These are phyloP conservation scores for Acipenser ruthenus DNA, from an alignment of 2,797 vertebrate genomes.

Conservation along the genomic window DNA sequence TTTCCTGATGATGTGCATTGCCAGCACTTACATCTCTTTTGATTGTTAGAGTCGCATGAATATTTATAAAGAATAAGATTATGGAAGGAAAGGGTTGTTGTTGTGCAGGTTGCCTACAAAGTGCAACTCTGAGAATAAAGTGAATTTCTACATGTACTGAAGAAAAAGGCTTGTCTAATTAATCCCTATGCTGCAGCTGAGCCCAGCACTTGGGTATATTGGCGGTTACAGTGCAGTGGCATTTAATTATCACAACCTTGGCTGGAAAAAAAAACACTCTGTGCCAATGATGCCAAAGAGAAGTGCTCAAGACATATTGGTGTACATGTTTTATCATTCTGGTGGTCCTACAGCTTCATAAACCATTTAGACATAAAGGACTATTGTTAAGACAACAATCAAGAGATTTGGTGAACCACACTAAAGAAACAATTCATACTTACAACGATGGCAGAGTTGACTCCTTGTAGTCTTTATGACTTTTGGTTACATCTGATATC, in stretches of 20 bases:
- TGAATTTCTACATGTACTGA: neutral
- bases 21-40: conserved; percentile 1
- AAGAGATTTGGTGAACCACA: too few relatives aligned
- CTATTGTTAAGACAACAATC: too few relatives aligned
- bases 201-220: neutral
- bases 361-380: too few relatives aligned
- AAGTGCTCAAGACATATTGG: too few relatives aligned
- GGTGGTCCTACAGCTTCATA: too few relatives aligned
- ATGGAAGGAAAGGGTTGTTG: conserved; percentile 1
- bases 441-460: too few relatives aligned
- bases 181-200: conserved; percentile 10
- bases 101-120: conserved; percentile 11
- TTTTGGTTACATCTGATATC: too few relatives aligned
- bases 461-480: too few relatives aligned
- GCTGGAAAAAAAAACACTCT: too few relatives aligned
- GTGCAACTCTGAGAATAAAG: conserved; percentile 3
- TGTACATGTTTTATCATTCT: too few relatives aligned
- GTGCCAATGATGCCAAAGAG: too few relatives aligned
- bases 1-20: neutral
- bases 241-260: neutral
- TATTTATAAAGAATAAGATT: conserved; percentile 14
- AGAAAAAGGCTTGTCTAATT: conserved; percentile 14
- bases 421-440: too few relatives aligned
- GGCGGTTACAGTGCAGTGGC: neutral
- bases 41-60: conserved; percentile 13